phyloP scores from a whole-genome alignment of 2,113 vertebrate species.

The Heliornis fulica region DNA sequence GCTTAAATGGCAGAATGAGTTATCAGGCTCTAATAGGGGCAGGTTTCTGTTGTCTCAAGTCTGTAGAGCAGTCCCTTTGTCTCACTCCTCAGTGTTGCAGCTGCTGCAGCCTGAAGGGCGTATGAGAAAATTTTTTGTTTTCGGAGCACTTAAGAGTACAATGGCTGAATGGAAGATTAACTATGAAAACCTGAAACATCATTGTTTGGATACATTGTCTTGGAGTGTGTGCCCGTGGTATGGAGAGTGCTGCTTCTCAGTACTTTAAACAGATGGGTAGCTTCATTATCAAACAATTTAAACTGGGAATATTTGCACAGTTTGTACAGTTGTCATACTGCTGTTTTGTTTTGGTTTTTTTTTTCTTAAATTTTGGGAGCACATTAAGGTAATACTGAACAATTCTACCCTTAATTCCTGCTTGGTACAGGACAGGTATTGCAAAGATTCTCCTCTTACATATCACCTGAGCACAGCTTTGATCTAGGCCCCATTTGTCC shows the following conservation, averaged over 20 bases:
- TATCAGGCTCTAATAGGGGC: neutral
- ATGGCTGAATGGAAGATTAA: neutral
- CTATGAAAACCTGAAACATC: neutral
- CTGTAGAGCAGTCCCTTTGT: neutral
- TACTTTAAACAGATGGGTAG: neutral
- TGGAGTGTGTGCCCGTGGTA: neutral
- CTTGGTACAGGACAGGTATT: neutral
- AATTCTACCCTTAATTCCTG: neutral
- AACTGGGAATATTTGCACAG: neutral
- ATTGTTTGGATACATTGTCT: neutral
- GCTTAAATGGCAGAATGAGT: neutral
- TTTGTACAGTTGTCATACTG: neutral
- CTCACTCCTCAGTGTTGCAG: neutral
- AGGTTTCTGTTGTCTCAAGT: neutral
- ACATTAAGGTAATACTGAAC: neutral
- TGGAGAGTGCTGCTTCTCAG: fast-evolving
- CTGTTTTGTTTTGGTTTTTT: no score
- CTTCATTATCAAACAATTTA: neutral
- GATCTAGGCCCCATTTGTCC: neutral
- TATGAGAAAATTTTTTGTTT: neutral
- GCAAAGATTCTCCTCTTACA: neutral
- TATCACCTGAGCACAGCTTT: neutral
- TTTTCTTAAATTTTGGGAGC: neutral
- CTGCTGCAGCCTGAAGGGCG: neutral
- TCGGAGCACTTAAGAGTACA: neutral